These are phyloP conservation scores for Oreonectes daqikongensis DNA, from an alignment of 2,797 vertebrate genomes.

Conservation along the genomic window DNA sequence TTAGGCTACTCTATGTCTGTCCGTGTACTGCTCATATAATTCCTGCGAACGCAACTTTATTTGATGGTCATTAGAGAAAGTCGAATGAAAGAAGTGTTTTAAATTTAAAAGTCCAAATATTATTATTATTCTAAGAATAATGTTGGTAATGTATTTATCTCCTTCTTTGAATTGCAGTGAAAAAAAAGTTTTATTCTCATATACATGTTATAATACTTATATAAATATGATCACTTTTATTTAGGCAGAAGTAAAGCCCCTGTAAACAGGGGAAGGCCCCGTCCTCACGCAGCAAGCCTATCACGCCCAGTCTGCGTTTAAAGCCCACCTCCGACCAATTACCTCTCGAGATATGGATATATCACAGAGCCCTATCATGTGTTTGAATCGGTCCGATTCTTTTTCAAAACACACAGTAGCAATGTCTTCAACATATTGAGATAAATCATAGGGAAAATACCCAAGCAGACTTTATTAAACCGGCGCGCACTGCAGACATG, in stretches of 20 bases:
- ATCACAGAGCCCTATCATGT: conserved; percentile 71
- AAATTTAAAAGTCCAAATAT: too few species aligned
- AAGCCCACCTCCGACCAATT: conserved; percentile 73
- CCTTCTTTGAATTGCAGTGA: too few species aligned
- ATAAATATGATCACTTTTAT: not conserved
- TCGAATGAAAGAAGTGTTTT: too few species aligned
- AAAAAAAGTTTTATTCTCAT: not conserved
- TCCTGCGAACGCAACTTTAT: not conserved
- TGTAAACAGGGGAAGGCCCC: conserved; percentile 56
- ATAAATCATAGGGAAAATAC: conserved; percentile 28
- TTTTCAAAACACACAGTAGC: conserved; percentile 45
- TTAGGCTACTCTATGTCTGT: too few species aligned
- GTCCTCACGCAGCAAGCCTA: conserved; percentile 67
- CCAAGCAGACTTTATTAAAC: not conserved
- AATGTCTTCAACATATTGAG: conserved; percentile 43
- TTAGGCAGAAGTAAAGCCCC: conserved; percentile 7
- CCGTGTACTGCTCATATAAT: not conserved
- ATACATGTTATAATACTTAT: not conserved
- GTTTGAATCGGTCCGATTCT: conserved; percentile 65
- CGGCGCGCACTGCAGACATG: not conserved
- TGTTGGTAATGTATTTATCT: too few species aligned
- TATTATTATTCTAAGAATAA: too few species aligned
- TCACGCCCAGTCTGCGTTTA: conserved; percentile 63
- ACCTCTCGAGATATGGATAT: conserved; percentile 73
- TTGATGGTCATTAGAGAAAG: too few species aligned